Evolutionary conservation across 2,113 vertebrate species (phyloP), one percentile per base, ranked within the genome.

Genomic region (Aegithalos caudatus): DNA sequence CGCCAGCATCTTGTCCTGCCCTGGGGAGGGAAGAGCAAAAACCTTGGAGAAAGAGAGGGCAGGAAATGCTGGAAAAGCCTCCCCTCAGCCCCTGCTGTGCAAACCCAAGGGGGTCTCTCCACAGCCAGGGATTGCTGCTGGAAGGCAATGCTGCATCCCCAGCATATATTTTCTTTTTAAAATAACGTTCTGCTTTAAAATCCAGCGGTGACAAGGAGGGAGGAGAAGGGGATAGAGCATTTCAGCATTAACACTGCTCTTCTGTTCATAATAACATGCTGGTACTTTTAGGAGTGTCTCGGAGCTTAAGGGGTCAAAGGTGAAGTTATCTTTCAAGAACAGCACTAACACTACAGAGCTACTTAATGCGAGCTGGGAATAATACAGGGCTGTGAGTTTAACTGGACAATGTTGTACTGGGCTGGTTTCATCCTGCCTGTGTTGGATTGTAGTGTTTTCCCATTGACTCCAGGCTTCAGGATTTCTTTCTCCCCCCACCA

Each of bases 251-350:
- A 48, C 92, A 72, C 69, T 69, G 90, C 83, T 95, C 90, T 84
- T 92, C 94, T 80, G 35, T 79, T 94, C 85, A 3, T 96, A 97
- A 96, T 95, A 97, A 86, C 94, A 61, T 60, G 92, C 72, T 48
- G 85, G 80, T 76, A 83, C 92, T 94, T 97, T 94, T 88, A 95
- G 92, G 96, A 97, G 93, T 90, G 66, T 91, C 92, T 91, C 9
- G 5, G 89, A 97, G 95, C 88, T 93, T 95, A 94, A 87, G 57
- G 74, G 95, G 95, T 96, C 94, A 95, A 27, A 91, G 94, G 95
- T 95, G 95, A 95, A 95, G 81, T 96, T 95, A 97, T 97, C 96
- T 96, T 96, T 90, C 92, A 54, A 80, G 94, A 94, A 82, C 95
- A 97, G 96, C 67, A 27, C 89, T 96, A 94, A 93, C 84, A 27